A percentile compares a stretch with the other conserved stretches of the same genome.
phyloP scores from a whole-genome alignment of 2,113 vertebrate species.

The Bos indicus region DNA sequence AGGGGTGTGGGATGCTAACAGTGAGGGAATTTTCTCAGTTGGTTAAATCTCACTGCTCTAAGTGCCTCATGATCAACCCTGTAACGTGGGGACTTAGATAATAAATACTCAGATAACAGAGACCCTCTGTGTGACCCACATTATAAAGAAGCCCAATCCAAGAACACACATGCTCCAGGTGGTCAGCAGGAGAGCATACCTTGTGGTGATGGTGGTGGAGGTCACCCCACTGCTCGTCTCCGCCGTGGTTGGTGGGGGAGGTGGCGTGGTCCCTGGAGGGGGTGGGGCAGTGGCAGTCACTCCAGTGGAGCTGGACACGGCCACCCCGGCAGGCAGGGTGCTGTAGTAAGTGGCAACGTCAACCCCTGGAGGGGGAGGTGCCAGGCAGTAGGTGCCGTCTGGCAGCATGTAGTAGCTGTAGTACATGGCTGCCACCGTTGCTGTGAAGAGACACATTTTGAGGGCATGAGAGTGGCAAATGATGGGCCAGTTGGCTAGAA shows the following conservation, averaged over 20 bases:
- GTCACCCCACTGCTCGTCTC: constrained; percentile 53
- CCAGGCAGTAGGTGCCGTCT: constrained; percentile 94
- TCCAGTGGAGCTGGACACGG: constrained; percentile 75
- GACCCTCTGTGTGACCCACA: too few species aligned
- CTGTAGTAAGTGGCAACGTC: constrained; percentile 91
- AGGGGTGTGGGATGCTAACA: rapidly evolving
- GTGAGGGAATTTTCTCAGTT: not conserved
- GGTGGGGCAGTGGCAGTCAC: constrained; percentile 80
- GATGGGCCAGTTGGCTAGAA: not conserved
- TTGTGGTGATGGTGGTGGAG: constrained; percentile 75
- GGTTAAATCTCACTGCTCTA: not conserved
- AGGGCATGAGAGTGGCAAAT: not conserved
- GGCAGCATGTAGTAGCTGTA: constrained; percentile 99
- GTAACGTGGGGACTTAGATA: too few species aligned
- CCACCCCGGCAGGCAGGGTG: constrained; percentile 81
- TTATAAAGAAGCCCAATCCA: too few species aligned
- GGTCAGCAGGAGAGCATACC: constrained; percentile 45
- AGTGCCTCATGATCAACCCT: too few species aligned
- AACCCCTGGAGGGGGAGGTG: constrained; percentile 92
- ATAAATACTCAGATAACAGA: not conserved
- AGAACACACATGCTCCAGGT: rapidly evolving
- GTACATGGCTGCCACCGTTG: constrained; percentile 88
- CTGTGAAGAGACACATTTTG: constrained; percentile 57
- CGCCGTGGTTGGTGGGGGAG: constrained; percentile 72
- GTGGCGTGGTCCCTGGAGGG: constrained; percentile 82